These are phyloP conservation scores for Trissolcus basalis DNA, from an alignment of 1,140 invertebrate genomes.

Conservation along the genomic window DNA sequence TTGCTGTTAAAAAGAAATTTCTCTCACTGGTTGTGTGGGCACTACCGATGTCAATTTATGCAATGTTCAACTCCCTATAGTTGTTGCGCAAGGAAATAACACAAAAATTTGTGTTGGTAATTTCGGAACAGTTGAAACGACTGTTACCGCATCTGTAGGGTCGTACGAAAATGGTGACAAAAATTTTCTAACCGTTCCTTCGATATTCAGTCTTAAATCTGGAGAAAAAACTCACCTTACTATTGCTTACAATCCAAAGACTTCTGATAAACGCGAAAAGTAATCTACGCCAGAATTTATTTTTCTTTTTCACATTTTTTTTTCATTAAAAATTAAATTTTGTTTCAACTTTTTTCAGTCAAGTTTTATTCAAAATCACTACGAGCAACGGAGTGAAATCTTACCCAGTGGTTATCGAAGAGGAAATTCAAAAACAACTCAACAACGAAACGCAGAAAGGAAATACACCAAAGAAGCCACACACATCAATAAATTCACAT, in stretches of 20 bases:
- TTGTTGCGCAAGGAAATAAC: not conserved
- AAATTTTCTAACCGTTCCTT: not conserved
- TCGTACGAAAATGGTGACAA: not conserved
- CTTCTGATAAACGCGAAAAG: not conserved
- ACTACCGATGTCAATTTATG: not conserved
- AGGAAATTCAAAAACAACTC: conserved; percentile 1
- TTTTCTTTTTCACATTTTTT: conserved; percentile 17
- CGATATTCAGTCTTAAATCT: not conserved
- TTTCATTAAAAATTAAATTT: not conserved
- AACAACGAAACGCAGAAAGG: not conserved
- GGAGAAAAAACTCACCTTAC: conserved; percentile 4
- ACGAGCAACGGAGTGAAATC: conserved; percentile 3
- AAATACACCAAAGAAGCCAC: not conserved
- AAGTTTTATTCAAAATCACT: conserved; percentile 5
- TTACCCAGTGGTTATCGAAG: conserved; percentile 2
- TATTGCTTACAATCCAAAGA: conserved; percentile 1
- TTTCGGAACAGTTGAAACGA: conserved; percentile 5
- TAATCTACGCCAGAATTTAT: not conserved
- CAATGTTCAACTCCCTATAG: conserved; percentile 7
- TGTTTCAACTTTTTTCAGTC: conserved; percentile 13
- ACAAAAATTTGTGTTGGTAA: not conserved
- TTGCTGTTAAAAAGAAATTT: conserved; percentile 9
- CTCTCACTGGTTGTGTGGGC: conserved; percentile 1
- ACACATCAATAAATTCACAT: not conserved
- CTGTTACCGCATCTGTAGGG: not conserved